These are phyloP conservation scores for Margarornis squamiger DNA, from an alignment of 2,797 vertebrate genomes.

Conservation along the genomic window DNA sequence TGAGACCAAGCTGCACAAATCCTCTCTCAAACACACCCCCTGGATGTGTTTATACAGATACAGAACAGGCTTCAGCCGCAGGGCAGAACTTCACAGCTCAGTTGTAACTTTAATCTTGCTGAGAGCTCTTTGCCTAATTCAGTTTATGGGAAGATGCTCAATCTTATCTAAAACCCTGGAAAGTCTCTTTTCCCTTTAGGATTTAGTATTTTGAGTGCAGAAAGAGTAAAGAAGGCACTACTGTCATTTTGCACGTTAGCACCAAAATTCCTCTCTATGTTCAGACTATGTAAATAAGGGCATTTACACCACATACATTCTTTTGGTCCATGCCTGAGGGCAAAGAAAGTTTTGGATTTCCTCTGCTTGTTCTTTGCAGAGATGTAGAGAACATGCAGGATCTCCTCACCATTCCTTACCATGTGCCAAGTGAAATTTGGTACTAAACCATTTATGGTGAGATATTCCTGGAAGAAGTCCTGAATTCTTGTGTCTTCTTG, in stretches of 20 bases:
- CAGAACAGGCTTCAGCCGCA: background rate
- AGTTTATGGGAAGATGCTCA: background rate
- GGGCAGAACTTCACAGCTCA: background rate
- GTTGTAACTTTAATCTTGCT: background rate
- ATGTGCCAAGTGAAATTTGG: background rate
- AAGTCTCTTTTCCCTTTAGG: background rate
- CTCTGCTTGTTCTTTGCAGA: background rate
- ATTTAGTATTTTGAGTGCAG: background rate
- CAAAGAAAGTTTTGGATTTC: background rate
- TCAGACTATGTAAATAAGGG: background rate
- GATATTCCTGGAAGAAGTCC: background rate
- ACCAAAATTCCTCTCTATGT: background rate
- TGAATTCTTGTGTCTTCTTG: background rate
- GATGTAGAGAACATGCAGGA: rapidly evolving
- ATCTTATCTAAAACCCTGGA: background rate
- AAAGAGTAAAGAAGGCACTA: background rate
- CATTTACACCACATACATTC: background rate
- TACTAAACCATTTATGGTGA: background rate
- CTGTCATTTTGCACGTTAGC: background rate
- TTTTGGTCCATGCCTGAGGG: background rate
- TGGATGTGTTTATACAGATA: background rate
- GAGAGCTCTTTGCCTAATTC: background rate
- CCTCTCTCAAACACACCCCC: background rate
- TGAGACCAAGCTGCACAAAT: background rate
- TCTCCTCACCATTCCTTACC: background rate